Conservation (phyloP, 2,888 invertebrate genomes). For the Hecatera dysodea region DNA sequence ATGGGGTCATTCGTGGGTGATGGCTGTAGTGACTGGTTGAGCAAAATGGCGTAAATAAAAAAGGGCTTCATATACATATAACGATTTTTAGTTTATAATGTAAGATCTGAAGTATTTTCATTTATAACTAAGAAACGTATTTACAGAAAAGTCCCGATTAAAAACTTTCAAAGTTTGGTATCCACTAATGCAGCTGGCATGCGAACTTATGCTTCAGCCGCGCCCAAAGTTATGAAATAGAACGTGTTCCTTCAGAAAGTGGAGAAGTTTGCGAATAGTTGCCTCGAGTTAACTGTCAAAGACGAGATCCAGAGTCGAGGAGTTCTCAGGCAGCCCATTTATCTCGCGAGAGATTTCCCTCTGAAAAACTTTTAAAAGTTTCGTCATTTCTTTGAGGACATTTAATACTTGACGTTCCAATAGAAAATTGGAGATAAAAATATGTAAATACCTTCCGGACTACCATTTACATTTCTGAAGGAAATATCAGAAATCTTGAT, state of each 20-base stretch:
- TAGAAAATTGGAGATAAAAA: constrained; percentile 58
- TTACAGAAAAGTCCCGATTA: neutral
- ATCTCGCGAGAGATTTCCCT: constrained; percentile 47
- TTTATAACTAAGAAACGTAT: neutral
- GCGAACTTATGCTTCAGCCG: constrained; percentile 30
- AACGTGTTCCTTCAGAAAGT: constrained; percentile 58
- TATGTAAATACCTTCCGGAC: constrained; percentile 54
- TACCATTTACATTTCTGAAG: constrained; percentile 46
- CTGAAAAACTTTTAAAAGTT: constrained; percentile 56
- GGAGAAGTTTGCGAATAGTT: constrained; percentile 60
- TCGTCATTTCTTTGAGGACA: constrained; percentile 52
- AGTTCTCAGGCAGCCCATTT: constrained; percentile 41
- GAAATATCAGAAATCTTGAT: constrained; percentile 42
- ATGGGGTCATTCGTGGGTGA: neutral
- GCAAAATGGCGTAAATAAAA: neutral
- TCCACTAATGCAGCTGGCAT: constrained; percentile 36
- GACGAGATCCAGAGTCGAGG: constrained; percentile 32
- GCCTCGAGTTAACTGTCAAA: constrained; percentile 60
- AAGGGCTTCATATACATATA: neutral
- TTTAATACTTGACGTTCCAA: constrained; percentile 49
- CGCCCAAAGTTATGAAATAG: constrained; percentile 50
- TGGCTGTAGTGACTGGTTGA: no score
- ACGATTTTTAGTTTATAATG: neutral
- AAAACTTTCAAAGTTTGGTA: constrained; percentile 21
- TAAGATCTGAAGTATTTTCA: neutral